These are phyloP conservation scores for Exephanes ischioxanthus DNA, from an alignment of 2,888 invertebrate species.

Conservation along the genomic window DNA sequence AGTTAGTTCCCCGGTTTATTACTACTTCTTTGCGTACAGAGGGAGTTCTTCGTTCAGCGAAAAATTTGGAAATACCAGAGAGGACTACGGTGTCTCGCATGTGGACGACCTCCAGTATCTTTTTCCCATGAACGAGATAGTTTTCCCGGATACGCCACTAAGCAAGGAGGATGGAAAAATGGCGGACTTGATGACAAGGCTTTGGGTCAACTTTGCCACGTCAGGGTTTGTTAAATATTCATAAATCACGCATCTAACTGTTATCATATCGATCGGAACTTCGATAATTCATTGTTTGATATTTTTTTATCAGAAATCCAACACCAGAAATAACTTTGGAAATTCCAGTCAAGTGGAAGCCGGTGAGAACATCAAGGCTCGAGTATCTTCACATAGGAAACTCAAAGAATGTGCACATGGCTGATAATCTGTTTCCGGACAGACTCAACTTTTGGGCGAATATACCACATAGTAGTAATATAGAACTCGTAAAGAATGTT, in stretches of 20 bases:
- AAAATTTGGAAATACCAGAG: conserved; percentile 89
- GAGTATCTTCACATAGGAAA: conserved; percentile 87
- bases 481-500: not conserved
- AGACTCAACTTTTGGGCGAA: conserved; percentile 89
- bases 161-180: conserved; percentile 87
- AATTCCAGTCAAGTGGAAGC: conserved; percentile 87
- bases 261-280: not conserved
- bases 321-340: conserved; percentile 86
- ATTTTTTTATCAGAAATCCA: conserved; percentile 87
- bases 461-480: conserved; percentile 77
- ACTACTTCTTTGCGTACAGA: conserved; percentile 89
- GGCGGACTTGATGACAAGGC: conserved; percentile 87
- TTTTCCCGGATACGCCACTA: conserved; percentile 87
- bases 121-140: conserved; percentile 88
- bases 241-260: not conserved
- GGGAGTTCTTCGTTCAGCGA: conserved; percentile 90
- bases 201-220: conserved; percentile 93
- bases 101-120: conserved; percentile 94
- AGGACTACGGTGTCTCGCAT: conserved; percentile 91
- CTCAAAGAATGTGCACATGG: conserved; percentile 85
- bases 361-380: conserved; percentile 85
- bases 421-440: conserved; percentile 86
- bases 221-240: conserved; percentile 86
- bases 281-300: not conserved
- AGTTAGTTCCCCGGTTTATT: conserved; percentile 87